Evolutionary conservation across 1,140 invertebrate species (phyloP).

Genomic region (Matsumurasca onukii): DNA sequence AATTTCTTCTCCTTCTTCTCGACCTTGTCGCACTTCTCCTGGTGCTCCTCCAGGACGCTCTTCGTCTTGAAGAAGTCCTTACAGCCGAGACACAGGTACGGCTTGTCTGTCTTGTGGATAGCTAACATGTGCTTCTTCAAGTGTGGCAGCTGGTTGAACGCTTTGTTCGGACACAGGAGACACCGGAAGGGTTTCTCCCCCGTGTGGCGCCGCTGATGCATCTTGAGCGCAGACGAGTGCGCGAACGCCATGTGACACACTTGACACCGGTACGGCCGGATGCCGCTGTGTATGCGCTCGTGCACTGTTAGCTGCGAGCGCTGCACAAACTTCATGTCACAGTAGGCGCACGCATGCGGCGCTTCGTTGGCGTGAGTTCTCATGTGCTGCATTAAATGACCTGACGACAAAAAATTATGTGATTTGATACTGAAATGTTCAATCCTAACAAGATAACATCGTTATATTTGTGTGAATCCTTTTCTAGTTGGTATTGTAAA

Average conservation of each 20-base stretch:
- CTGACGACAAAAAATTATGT: too few relatives aligned
- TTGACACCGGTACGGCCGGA: conserved; percentile 55
- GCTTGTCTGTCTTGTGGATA: conserved; percentile 62
- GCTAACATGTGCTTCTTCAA: conserved; percentile 64
- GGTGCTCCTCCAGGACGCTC: conserved; percentile 64
- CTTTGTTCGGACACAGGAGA: conserved; percentile 56
- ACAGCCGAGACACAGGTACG: conserved; percentile 67
- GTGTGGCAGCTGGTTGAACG: conserved; percentile 68
- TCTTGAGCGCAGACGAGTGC: conserved; percentile 53
- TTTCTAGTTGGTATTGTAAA: too few relatives aligned
- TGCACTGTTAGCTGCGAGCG: conserved; percentile 64
- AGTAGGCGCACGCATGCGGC: conserved; percentile 42
- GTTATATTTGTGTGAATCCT: too few relatives aligned
- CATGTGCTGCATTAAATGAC: conserved; percentile 54
- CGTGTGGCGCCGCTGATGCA: conserved; percentile 63
- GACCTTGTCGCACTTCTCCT: conserved; percentile 50
- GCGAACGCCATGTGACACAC: conserved; percentile 67
- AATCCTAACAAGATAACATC: too few relatives aligned
- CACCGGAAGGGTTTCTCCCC: conserved; percentile 69
- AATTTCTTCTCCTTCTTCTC: background rate
- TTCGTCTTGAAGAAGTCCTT: conserved; percentile 73
- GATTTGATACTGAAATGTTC: too few relatives aligned
- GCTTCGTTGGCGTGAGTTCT: conserved; percentile 46
- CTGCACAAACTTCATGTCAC: conserved; percentile 46
- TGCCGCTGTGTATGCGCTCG: conserved; percentile 59